A percentile compares a stretch with the other conserved stretches of the same genome.
Conservation (phyloP, 2,797 vertebrate genomes). For the Lutra lutra region DNA sequence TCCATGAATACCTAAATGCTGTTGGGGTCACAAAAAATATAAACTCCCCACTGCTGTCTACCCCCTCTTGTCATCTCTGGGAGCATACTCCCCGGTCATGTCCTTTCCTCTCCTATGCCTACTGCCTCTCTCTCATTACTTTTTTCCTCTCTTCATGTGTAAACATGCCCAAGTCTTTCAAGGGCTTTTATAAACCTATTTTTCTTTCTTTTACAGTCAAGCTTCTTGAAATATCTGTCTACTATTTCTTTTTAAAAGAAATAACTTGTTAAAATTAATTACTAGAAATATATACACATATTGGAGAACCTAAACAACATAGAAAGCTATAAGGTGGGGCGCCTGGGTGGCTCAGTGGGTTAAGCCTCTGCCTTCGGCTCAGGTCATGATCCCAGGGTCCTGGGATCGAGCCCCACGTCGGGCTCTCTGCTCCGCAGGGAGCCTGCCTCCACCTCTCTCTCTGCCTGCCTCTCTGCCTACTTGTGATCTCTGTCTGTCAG, state of each 20-base stretch:
- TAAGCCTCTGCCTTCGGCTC: no score
- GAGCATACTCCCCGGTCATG: rapidly evolving
- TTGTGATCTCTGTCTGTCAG: no score
- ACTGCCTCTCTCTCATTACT: background rate
- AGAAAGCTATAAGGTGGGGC: background rate
- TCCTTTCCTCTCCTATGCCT: background rate
- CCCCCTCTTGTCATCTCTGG: background rate
- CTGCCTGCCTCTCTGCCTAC: no score
- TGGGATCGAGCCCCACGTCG: no score
- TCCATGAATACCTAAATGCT: background rate
- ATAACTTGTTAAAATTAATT: background rate
- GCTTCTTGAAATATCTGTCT: background rate
- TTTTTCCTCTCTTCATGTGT: background rate
- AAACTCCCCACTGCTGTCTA: background rate
- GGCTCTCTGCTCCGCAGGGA: no score
- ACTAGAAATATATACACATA: background rate
- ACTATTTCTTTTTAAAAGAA: background rate
- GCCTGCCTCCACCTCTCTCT: no score
- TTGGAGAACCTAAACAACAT: background rate
- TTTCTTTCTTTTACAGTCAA: background rate
- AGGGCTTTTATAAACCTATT: background rate
- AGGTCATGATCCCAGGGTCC: no score
- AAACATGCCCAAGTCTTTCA: background rate
- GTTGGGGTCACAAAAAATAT: background rate
- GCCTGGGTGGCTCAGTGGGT: no score